Conservation (phyloP, 1,140 invertebrate genomes). For the Drosophila jambulina region DNA sequence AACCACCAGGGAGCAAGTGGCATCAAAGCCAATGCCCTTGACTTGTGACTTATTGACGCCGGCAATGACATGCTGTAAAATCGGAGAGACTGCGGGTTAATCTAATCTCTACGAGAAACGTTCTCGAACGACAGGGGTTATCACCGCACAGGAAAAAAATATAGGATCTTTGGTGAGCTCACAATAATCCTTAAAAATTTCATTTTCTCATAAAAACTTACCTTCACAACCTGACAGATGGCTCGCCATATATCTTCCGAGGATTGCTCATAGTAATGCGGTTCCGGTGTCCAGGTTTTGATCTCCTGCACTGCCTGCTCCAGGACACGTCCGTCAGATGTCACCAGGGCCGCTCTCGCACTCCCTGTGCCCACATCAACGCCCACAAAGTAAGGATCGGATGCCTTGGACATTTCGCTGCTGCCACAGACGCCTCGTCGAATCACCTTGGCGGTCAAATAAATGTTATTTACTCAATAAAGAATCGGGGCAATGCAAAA, state of each 20-base stretch:
- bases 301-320: conserved; percentile 88
- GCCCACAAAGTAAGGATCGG: conserved; percentile 90
- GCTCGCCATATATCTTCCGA: conserved; percentile 94
- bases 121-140: conserved; percentile 21
- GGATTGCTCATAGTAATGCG: conserved; percentile 96
- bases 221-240: conserved; percentile 81
- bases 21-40: conserved; percentile 97
- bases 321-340: conserved; percentile 88
- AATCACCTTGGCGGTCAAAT: conserved; percentile 67
- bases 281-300: conserved; percentile 91
- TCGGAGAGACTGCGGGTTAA: conserved; percentile 42
- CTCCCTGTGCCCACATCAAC: conserved; percentile 98
- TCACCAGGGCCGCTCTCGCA: conserved; percentile 92
- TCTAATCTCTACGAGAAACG: conserved; percentile 59
- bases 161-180: conserved; percentile 5
- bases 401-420: conserved; percentile 22
- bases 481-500: conserved; percentile 27
- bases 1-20: conserved; percentile 96
- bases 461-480: conserved; percentile 61
- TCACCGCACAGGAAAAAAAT: conserved; percentile 6
- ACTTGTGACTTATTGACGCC: conserved; percentile 87
- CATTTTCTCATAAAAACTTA: conserved; percentile 4
- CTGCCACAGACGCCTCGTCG: conserved; percentile 19
- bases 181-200: neutral
- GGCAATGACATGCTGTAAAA: conserved; percentile 87